Evolutionary conservation across 92 coral and sea anemone genomes (phyloP).

Genomic region (Phenganax stokvisi): DNA sequence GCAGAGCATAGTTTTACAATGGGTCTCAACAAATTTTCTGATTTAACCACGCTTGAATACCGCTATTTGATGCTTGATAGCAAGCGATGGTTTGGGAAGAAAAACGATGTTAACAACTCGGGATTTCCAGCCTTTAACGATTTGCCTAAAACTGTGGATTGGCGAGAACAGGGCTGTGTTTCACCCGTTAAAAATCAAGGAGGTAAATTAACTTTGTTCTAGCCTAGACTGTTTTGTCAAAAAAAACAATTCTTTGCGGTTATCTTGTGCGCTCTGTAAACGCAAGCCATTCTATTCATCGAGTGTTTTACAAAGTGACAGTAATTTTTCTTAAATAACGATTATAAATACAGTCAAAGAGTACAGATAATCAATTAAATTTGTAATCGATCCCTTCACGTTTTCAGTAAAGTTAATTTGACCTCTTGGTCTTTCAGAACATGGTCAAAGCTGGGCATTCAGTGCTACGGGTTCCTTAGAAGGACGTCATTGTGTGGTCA

Average conservation of each 20-base stretch:
- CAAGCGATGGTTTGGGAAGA: background rate
- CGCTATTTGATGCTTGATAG: background rate
- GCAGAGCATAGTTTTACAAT: background rate
- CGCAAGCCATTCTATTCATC: too few relatives aligned
- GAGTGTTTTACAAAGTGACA: too few relatives aligned
- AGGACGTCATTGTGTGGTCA: slow-evolving; percentile 29
- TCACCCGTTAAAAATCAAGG: slow-evolving; percentile 79
- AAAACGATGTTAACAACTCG: slow-evolving; percentile 8
- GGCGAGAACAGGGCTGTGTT: slow-evolving; percentile 84
- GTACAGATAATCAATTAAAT: too few relatives aligned
- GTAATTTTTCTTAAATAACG: too few relatives aligned
- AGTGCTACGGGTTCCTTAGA: slow-evolving; percentile 8
- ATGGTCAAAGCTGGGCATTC: slow-evolving; percentile 4
- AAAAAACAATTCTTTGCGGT: background rate
- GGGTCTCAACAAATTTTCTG: slow-evolving; percentile 14
- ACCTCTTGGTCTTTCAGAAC: slow-evolving; percentile 17
- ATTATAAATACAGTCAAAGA: too few relatives aligned
- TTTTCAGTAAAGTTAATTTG: background rate
- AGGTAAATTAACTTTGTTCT: background rate
- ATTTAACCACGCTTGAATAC: slow-evolving; percentile 5
- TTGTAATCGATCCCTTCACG: background rate
- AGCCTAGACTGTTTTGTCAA: too few relatives aligned
- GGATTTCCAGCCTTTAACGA: too few relatives aligned
- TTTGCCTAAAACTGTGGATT: slow-evolving; percentile 61
- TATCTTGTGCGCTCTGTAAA: background rate